Base-by-base conservation (phyloP, 2,113 vertebrate genomes). In the Andinoacara biseriatus region DNA sequence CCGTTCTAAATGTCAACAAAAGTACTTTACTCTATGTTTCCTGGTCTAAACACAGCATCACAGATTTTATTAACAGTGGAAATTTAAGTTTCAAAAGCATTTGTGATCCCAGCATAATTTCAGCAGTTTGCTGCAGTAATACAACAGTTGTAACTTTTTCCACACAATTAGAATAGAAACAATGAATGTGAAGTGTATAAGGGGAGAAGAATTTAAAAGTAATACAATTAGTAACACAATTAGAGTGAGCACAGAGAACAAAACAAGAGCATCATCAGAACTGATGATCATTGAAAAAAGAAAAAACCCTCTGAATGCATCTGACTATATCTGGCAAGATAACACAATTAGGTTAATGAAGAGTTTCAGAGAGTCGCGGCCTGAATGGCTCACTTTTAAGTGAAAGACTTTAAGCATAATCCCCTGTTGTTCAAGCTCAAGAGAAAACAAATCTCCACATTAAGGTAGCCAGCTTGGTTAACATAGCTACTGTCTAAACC, bases 181-280 rank as follows among this genome's bases (percentile, higher is more conserved):
- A 63, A 76, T 87, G 74, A 82, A 67, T 78, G 59, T 1, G 6
- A 26, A 59, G 59, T 84, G 76, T 59, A 60, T 74, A 31, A 15
- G 61, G 74, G 43, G 59, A 83, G 20, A 74, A 76, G 31, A 72
- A 5, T 90, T 90, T 91, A 86, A 90, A 89, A 75, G 59, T 82
- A 84, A 87, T 84, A 56, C 58, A 89, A 82, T 87, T 80, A 89
- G 56, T 83, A 80, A 82, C 67, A 63, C 60, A 86, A 79, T 86
- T 78, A 90, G 60, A 26, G 38, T 76, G 65, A 82, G 74, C 52
- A 58, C 35, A 52, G 62, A 80, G 57, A 69, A 46, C 31, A 75
- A 85, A 82, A 81, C 54, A 77, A 80, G 89, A 82, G 14, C 22
- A 78, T 61, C 35, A 83, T 10, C 38, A 52, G 63, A 29, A 54